Evolutionary conservation across 2,888 invertebrate genomes (phyloP).

Genomic region (Leucozona laternaria): DNA sequence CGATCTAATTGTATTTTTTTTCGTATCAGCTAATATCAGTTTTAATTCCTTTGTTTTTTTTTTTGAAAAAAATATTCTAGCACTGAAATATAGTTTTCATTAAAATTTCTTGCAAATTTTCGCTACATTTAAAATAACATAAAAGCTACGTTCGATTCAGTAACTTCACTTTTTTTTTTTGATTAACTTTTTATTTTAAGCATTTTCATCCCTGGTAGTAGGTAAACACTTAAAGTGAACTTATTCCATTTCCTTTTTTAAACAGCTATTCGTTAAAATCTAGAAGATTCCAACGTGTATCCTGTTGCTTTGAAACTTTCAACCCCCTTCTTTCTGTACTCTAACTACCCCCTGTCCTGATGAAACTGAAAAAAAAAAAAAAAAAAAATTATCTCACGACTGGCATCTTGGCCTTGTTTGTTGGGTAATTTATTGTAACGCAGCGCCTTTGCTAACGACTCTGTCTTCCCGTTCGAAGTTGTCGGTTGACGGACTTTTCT

Average conservation of each 20-base stretch:
- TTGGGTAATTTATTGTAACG: constrained; percentile 71
- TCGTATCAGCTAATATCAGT: too few relatives aligned
- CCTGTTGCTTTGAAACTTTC: constrained; percentile 65
- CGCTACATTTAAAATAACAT: too few relatives aligned
- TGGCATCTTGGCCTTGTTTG: constrained; percentile 72
- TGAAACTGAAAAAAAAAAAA: constrained; percentile 8
- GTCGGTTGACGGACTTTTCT: constrained; percentile 54
- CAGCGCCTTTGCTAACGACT: constrained; percentile 72
- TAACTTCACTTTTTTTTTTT: not conserved
- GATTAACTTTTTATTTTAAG: not conserved
- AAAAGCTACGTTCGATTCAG: too few relatives aligned
- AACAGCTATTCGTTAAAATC: constrained; percentile 34
- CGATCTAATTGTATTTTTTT: too few relatives aligned
- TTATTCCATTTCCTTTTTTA: not conserved
- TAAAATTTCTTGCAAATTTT: too few relatives aligned
- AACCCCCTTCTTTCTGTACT: constrained; percentile 22
- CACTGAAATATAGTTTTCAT: too few relatives aligned
- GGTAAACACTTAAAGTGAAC: constrained; percentile 27
- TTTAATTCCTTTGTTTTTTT: too few relatives aligned
- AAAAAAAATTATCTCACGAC: constrained; percentile 65
- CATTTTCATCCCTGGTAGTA: constrained; percentile 4
- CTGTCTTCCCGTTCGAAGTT: constrained; percentile 55
- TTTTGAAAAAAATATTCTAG: too few relatives aligned
- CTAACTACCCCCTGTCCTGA: not conserved
- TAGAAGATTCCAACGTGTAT: constrained; percentile 44